A percentile compares a stretch with the other conserved stretches of the same genome.
Conservation (phyloP, 1,140 invertebrate species). For the Diachasmimorpha longicaudata region DNA sequence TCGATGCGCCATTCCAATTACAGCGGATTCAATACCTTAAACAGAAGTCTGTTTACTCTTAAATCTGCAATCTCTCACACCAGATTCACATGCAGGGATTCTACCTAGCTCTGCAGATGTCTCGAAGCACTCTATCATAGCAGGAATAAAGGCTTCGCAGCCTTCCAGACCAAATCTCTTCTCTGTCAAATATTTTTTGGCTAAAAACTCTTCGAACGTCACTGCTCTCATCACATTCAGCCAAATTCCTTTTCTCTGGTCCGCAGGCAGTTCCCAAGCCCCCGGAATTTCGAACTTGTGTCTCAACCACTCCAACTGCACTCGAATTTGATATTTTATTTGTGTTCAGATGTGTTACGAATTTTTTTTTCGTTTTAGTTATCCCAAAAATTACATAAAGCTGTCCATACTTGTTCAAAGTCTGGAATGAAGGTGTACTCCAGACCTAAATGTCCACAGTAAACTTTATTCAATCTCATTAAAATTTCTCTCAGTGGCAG, state of each 20-base stretch:
- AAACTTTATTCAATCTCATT: slow-evolving; percentile 73
- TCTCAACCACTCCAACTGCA: slow-evolving; percentile 79
- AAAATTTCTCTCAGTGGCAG: slow-evolving; percentile 78
- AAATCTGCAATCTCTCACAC: too few relatives aligned
- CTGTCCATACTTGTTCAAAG: slow-evolving; percentile 56
- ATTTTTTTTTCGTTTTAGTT: too few relatives aligned
- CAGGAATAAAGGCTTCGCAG: slow-evolving; percentile 87
- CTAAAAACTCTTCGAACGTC: slow-evolving; percentile 86
- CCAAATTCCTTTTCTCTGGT: slow-evolving; percentile 77
- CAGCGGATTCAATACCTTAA: slow-evolving; percentile 80
- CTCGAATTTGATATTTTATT: neutral
- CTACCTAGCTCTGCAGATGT: slow-evolving; percentile 70
- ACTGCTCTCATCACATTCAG: slow-evolving; percentile 76
- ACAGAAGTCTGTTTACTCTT: neutral
- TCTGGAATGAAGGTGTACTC: slow-evolving; percentile 90
- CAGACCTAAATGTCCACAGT: slow-evolving; percentile 75
- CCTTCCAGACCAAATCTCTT: slow-evolving; percentile 94
- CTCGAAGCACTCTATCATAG: slow-evolving; percentile 90
- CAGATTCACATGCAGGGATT: too few relatives aligned
- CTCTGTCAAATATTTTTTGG: slow-evolving; percentile 87
- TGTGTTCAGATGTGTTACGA: too few relatives aligned
- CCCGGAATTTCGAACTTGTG: slow-evolving; percentile 80
- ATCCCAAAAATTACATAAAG: neutral
- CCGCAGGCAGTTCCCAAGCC: slow-evolving; percentile 68
- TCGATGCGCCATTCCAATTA: slow-evolving; percentile 93